A percentile compares a stretch with the other conserved stretches of the same genome.
Conservation (phyloP, 1,140 invertebrate species). For the Dufourea novaeangliae region DNA sequence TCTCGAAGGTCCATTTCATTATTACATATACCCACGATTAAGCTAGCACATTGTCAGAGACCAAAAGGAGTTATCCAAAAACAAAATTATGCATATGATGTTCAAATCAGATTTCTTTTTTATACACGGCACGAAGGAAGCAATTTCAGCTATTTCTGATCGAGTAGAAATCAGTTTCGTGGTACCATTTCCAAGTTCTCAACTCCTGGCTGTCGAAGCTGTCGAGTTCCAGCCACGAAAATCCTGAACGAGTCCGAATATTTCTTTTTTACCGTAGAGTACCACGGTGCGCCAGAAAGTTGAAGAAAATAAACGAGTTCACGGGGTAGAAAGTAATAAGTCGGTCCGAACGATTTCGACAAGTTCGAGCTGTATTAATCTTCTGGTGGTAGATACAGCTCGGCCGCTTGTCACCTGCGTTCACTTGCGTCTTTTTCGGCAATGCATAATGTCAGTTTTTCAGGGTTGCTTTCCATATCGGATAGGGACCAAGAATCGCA, state of each 20-base stretch:
- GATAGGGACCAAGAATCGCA: background rate
- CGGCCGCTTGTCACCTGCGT: background rate
- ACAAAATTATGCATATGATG: background rate
- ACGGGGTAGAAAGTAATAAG: background rate
- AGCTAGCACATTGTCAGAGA: too few species aligned
- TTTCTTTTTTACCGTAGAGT: background rate
- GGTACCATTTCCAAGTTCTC: background rate
- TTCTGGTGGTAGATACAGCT: background rate
- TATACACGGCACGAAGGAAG: background rate
- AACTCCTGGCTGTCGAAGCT: background rate
- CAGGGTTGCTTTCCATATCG: constrained; percentile 5
- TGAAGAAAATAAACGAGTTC: background rate
- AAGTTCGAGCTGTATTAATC: constrained; percentile 2
- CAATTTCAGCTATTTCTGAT: background rate
- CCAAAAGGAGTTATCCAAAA: too few species aligned
- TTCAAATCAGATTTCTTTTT: background rate
- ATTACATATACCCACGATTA: too few species aligned
- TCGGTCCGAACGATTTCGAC: background rate
- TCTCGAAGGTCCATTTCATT: too few species aligned
- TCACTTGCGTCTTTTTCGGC: background rate
- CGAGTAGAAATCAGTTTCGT: background rate
- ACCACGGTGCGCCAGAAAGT: background rate
- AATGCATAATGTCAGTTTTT: background rate
- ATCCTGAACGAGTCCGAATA: background rate
- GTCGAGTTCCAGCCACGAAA: background rate